phyloP scores from a whole-genome alignment of 1,140 invertebrate genomes.

The Aricia agestis region DNA sequence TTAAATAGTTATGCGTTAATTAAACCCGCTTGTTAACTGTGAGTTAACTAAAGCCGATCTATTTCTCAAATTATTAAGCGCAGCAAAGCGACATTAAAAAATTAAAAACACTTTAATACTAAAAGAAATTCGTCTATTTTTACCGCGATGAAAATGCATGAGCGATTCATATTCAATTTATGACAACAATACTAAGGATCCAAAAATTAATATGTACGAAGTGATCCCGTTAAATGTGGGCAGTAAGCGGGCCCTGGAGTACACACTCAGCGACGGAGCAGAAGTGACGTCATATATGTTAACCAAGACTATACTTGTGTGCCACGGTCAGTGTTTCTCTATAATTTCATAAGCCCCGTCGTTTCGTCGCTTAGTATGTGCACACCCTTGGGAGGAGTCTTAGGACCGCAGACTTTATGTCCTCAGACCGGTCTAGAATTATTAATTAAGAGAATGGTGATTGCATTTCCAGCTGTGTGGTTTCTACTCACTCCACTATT shows the following conservation, averaged over 20 bases:
- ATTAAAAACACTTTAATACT: background rate
- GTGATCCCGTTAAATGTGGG: constrained; percentile 56
- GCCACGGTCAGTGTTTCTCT: too few relatives aligned
- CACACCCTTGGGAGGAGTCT: constrained; percentile 21
- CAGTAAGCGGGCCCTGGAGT: constrained; percentile 59
- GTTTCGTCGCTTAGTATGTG: background rate
- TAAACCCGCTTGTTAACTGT: too few relatives aligned
- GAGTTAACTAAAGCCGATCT: too few relatives aligned
- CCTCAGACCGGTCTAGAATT: constrained; percentile 67
- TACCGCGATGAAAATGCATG: constrained; percentile 2
- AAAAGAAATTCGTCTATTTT: background rate
- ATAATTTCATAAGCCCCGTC: background rate
- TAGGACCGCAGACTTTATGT: constrained; percentile 64
- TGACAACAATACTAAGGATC: constrained; percentile 21
- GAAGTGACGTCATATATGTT: background rate
- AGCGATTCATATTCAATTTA: constrained; percentile 15
- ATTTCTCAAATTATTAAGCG: too few relatives aligned
- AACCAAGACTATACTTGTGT: too few relatives aligned
- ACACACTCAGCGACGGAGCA: background rate
- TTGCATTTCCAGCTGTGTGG: constrained; percentile 56
- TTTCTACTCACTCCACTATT: constrained; percentile 23
- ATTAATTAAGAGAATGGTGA: constrained; percentile 69
- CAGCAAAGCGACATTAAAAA: too few relatives aligned
- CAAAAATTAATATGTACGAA: constrained; percentile 66
- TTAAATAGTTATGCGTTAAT: too few relatives aligned